These are phyloP conservation scores for Coenobita brevimanus DNA, from an alignment of 1,140 invertebrate genomes.

Conservation along the genomic window DNA sequence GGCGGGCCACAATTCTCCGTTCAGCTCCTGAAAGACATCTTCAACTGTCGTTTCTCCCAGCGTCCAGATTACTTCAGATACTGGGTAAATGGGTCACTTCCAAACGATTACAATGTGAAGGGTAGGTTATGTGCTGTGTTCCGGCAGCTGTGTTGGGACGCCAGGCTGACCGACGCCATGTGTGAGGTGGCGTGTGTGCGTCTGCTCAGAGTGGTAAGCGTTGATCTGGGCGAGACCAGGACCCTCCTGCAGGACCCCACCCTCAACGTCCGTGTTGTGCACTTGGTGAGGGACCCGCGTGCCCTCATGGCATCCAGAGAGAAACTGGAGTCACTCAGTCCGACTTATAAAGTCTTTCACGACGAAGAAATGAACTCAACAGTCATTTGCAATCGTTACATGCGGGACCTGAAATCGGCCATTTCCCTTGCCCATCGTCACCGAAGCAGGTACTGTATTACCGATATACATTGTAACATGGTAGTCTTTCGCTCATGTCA, in stretches of 20 bases:
- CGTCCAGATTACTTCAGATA: no score
- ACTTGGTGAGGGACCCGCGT: background rate
- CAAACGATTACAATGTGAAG: no score
- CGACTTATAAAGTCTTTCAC: background rate
- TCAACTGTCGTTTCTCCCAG: no score
- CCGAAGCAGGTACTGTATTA: no score
- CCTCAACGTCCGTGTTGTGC: background rate
- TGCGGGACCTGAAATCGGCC: background rate
- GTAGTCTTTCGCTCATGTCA: no score
- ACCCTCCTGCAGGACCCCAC: background rate
- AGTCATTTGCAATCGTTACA: background rate
- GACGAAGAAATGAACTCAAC: background rate
- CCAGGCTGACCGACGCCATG: background rate
- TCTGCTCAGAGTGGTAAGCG: background rate
- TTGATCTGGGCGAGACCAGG: background rate
- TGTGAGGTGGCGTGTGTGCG: background rate
- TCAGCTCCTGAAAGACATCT: no score
- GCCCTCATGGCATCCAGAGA: slow-evolving; percentile 3
- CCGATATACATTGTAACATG: no score
- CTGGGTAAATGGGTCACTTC: no score
- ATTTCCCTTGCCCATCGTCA: no score
- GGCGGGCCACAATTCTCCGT: no score
- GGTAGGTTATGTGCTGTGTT: no score
- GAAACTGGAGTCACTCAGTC: background rate
- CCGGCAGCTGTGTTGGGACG: background rate